Evolutionary conservation across 2,113 vertebrate genomes (phyloP).

Genomic region (Mungos mungo): DNA sequence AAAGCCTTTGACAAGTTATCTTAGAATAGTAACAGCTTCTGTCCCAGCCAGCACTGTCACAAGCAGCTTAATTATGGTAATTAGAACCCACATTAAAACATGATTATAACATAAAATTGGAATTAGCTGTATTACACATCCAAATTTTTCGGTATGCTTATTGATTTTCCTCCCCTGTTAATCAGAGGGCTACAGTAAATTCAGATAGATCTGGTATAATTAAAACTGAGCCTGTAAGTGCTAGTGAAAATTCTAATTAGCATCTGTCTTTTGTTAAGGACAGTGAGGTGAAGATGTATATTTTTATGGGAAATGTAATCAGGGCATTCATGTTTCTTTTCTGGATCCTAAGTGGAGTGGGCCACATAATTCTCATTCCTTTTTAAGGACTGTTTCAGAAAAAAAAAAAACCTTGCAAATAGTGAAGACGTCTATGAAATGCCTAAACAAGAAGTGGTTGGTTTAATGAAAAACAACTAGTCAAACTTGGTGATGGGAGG

Average conservation of each 20-base stretch:
- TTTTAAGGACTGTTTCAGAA: background rate
- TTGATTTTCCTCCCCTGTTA: constrained; percentile 83
- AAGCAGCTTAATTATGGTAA: constrained; percentile 85
- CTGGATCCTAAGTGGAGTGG: background rate
- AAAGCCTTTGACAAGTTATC: constrained; percentile 32
- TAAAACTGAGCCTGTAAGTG: constrained; percentile 69
- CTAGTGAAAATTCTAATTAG: constrained; percentile 52
- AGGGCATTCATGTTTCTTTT: background rate
- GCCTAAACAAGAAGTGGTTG: background rate
- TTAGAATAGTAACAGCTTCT: constrained; percentile 67
- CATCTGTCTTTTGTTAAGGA: constrained; percentile 70
- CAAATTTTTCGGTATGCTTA: constrained; percentile 81
- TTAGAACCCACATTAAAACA: constrained; percentile 85
- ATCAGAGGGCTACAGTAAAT: constrained; percentile 81
- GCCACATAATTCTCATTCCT: background rate
- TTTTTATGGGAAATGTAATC: background rate
- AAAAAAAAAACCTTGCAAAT: background rate
- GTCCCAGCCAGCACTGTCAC: constrained; percentile 75
- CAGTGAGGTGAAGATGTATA: background rate
- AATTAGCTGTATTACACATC: constrained; percentile 83
- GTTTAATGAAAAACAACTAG: background rate
- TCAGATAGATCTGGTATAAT: constrained; percentile 72
- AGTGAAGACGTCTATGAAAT: background rate
- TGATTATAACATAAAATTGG: constrained; percentile 86
- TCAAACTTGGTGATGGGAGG: background rate